Evolutionary conservation across 2,797 vertebrate species (phyloP), one percentile per base, ranked within the genome.

Genomic region (Nannoperca obscura): DNA sequence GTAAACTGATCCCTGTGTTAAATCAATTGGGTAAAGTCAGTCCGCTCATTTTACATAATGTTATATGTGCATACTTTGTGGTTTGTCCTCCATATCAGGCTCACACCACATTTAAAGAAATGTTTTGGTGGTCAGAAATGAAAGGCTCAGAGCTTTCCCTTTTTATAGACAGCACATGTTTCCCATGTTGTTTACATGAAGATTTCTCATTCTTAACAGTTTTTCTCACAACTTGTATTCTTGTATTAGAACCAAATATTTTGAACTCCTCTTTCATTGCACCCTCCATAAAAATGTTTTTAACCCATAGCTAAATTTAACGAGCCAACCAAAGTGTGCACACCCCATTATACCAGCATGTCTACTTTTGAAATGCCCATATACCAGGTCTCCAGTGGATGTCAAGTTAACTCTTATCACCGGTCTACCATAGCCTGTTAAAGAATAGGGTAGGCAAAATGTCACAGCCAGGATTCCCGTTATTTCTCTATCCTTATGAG

Each of bases 291-390:
- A n/a, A 63, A 27, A 72, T 32, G 44, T 27, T 52, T 30, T 30
- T 34, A 34, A 63, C 34, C 65, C 52, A 19, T 11, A 36, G 36
- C 40, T 69, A 49, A 49, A 82, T 32, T 13, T 52, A 76, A 77
- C 38, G 20, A 34, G 22, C 11, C 20, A 36, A 60, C 47, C 57
- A 60, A 34, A 76, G 36, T 60, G 46, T 60, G 20, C 50, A 63
- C 40, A 49, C 17, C 7, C 15, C 14, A 20, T 49, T 44, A 47
- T 13, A 36, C 40, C 32, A 70, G 20, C 11, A 61, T 58, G 5
- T 57, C n/a, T 49, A 10, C 47, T 70, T 30, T 11, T 24, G 5
- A 76, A 68, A 42, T 54, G 44, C n/a, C 38, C 27, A 30, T 0
- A 22, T 49, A 40, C 32, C 52, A 34, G 59, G 24, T 49, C 27